Evolutionary conservation across 2,888 invertebrate species (phyloP).

Genomic region (Axea sp.): DNA sequence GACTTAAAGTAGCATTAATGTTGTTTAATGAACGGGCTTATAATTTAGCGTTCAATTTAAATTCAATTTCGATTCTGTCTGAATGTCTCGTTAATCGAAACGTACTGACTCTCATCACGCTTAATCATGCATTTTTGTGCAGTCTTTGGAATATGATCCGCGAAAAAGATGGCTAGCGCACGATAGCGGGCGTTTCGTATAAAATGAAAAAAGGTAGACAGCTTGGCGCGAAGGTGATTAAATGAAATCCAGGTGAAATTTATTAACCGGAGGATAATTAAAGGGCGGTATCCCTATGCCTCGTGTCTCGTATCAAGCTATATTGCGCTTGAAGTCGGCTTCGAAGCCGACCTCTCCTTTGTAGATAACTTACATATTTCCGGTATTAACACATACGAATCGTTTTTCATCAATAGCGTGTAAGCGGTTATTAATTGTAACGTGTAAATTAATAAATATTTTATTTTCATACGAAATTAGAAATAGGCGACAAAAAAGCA

Average conservation of each 20-base stretch:
- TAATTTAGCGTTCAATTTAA: slow-evolving; percentile 51
- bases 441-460: too few species aligned
- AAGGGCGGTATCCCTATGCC: slow-evolving; percentile 72
- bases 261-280: slow-evolving; percentile 75
- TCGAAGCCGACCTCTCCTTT: slow-evolving; percentile 43
- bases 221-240: slow-evolving; percentile 64
- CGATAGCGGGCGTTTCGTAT: slow-evolving; percentile 53
- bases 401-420: too few species aligned
- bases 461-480: too few species aligned
- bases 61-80: slow-evolving; percentile 55
- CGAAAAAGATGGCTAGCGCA: slow-evolving; percentile 49
- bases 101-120: slow-evolving; percentile 39
- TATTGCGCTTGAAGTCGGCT: slow-evolving; percentile 35
- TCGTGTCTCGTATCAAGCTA: slow-evolving; percentile 62
- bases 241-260: slow-evolving; percentile 69
- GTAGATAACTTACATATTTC: slow-evolving; percentile 56
- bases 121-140: slow-evolving; percentile 48
- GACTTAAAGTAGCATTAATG: slow-evolving; percentile 39
- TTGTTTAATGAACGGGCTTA: slow-evolving; percentile 28
- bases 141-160: slow-evolving; percentile 18
- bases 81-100: slow-evolving; percentile 60
- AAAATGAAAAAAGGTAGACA: slow-evolving; percentile 56
- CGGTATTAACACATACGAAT: slow-evolving; percentile 36
- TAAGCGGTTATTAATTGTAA: too few species aligned
- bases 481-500: too few species aligned